Evolutionary conservation across 2,797 vertebrate species (phyloP), one percentile per base, ranked within the genome.

Genomic region (Margarornis squamiger): DNA sequence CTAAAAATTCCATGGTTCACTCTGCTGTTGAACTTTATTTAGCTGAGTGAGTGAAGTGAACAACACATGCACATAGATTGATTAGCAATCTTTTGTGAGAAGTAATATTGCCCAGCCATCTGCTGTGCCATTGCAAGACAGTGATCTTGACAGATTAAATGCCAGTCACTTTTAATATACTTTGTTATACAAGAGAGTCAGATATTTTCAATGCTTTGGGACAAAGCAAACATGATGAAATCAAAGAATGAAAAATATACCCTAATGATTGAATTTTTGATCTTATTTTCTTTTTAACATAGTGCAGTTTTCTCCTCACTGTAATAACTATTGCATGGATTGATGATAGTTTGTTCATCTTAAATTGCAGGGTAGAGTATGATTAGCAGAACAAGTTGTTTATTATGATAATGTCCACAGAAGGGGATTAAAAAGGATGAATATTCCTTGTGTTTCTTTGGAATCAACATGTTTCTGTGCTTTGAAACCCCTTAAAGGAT

Each of bases 21-120:
- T 93, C 79, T 95, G 66, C 63, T 54, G 18, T 57, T 94, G 83
- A 97, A 92, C 88, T 95, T 92, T 84, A 88, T 88, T 95, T 91
- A 90, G 79, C 32, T 90, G 73, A 94, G 85, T 93, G 90, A 72
- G 91, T 85, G 91, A 97, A 86, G 74, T 17, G 36, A 96, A 61
- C 79, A 93, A 78, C 90, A 95, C 68, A 39, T 24, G 46, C 46
- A 72, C 62, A 83, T 29, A 93, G 85, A 93, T 34, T 94, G 87
- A 97, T 97, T 90, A 95, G 72, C 63, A 77, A 88, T 96, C 70
- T 94, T 96, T 92, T 79, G 49, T 20, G 11, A 96, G 92, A 92
- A 76, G 36, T 73, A 90, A 77, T 70, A 90, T 66, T 93, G 67
- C 51, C 52, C 62, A 95, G 87, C 95, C 96, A 97, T 96, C 97